phyloP scores from a whole-genome alignment of 2,797 vertebrate genomes.

The Enteromius mattozi region DNA sequence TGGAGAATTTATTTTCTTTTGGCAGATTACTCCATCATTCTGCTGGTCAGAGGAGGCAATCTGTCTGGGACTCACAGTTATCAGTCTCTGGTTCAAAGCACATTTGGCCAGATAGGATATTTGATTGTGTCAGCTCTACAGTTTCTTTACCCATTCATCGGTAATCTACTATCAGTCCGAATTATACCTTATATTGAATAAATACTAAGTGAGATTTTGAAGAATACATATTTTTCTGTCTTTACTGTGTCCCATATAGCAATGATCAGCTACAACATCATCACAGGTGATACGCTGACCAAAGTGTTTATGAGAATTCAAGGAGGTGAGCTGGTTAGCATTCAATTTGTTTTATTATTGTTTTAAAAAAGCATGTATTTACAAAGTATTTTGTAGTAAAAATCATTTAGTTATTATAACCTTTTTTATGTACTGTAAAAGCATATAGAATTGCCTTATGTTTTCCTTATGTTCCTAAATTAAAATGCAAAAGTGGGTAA shows the following conservation, averaged over 20 bases:
- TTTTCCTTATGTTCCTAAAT: background rate
- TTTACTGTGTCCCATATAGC: slow-evolving; percentile 73
- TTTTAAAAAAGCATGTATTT: background rate
- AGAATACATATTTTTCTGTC: background rate
- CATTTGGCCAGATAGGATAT: slow-evolving; percentile 89
- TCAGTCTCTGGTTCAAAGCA: slow-evolving; percentile 88
- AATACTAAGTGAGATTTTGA: background rate
- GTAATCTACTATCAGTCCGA: slow-evolving; percentile 72
- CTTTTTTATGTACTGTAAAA: background rate
- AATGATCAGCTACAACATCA: slow-evolving; percentile 99
- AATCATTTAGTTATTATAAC: background rate
- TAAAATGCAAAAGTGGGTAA: background rate
- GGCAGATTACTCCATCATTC: slow-evolving; percentile 93
- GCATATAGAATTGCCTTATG: background rate
- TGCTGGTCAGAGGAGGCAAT: slow-evolving; percentile 90
- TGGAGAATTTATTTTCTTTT: slow-evolving; percentile 4
- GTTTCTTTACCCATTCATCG: slow-evolving; percentile 96
- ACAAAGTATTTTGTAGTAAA: background rate
- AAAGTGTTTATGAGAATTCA: slow-evolving; percentile 95
- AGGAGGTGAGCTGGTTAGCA: slow-evolving; percentile 80
- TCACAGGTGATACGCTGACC: slow-evolving; percentile 90
- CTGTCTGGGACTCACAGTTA: slow-evolving; percentile 89
- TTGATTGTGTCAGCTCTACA: slow-evolving; percentile 88
- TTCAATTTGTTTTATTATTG: background rate
- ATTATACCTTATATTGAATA: background rate